Conservation (phyloP, 2,888 invertebrate genomes). For the Germaria angustata region DNA sequence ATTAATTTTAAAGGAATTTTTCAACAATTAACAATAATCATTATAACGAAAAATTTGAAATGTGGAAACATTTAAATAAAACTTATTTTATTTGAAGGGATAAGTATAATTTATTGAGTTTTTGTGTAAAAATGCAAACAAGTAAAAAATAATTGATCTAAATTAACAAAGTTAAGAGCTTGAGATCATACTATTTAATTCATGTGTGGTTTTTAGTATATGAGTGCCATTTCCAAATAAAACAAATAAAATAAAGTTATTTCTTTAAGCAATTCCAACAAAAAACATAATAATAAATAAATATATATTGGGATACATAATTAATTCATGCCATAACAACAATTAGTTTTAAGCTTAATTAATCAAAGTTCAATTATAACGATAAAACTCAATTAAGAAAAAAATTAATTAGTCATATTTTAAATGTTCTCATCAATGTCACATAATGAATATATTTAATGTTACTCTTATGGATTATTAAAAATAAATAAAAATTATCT, state of each 20-base stretch:
- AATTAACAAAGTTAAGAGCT: too few relatives aligned
- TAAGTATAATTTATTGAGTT: constrained; percentile 18
- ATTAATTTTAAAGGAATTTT: constrained; percentile 28
- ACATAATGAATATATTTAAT: background rate
- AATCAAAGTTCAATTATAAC: constrained; percentile 27
- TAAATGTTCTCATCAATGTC: constrained; percentile 61
- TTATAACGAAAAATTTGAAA: background rate
- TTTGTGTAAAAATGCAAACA: constrained; percentile 18
- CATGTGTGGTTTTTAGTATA: constrained; percentile 46
- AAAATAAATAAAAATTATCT: background rate
- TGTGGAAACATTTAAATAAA: background rate
- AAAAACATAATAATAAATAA: too few relatives aligned
- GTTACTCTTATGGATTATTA: constrained; percentile 41
- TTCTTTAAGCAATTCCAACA: constrained; percentile 18
- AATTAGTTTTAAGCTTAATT: constrained; percentile 51
- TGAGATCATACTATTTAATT: constrained; percentile 10
- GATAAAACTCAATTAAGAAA: constrained; percentile 20
- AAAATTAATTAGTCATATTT: constrained; percentile 40
- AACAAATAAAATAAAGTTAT: background rate
- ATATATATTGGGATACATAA: too few relatives aligned
- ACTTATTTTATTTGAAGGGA: constrained; percentile 63
- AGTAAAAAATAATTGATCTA: background rate
- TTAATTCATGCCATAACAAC: constrained; percentile 24
- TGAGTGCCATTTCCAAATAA: constrained; percentile 62
- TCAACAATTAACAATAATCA: background rate